Percentiles rank a stretch among this genome's conserved stretches.
phyloP scores from a whole-genome alignment of 2,888 invertebrate genomes.

The Eupithecia inturbata region DNA sequence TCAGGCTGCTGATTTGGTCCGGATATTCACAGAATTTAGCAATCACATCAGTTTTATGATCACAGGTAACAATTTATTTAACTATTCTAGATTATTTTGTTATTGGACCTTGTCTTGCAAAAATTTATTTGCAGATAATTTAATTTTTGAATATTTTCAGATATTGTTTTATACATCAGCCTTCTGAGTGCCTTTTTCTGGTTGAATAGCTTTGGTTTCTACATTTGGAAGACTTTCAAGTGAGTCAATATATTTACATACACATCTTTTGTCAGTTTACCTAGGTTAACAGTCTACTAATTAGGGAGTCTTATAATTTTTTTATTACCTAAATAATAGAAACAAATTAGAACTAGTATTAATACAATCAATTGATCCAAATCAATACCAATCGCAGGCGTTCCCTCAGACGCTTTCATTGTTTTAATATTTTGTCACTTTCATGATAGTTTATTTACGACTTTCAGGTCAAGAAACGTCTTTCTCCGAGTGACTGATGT shows the following conservation, averaged over 20 bases:
- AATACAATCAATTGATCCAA: background rate
- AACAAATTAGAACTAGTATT: background rate
- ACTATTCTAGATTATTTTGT: background rate
- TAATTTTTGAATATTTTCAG: conserved; percentile 77
- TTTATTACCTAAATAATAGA: background rate
- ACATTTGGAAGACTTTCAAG: conserved; percentile 95
- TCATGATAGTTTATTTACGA: background rate
- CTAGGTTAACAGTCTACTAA: background rate
- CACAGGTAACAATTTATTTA: conserved; percentile 84
- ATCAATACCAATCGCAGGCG: no score
- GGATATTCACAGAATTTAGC: conserved; percentile 91
- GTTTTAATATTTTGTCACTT: background rate
- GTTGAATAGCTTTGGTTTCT: conserved; percentile 93
- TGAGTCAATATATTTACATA: conserved; percentile 62
- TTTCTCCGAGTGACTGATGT: conserved; percentile 93
- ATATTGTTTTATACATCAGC: conserved; percentile 90
- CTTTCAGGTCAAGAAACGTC: conserved; percentile 89
- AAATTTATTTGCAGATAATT: background rate
- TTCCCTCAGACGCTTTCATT: no score
- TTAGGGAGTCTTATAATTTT: background rate
- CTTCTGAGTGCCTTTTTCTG: conserved; percentile 93
- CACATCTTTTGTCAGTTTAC: background rate
- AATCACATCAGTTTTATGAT: conserved; percentile 92
- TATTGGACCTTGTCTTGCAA: background rate
- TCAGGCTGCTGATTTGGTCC: conserved; percentile 90